Evolutionary conservation across 2,888 invertebrate genomes (phyloP), one percentile per base, ranked within the genome.

Genomic region (Ophonus ardosiacus): DNA sequence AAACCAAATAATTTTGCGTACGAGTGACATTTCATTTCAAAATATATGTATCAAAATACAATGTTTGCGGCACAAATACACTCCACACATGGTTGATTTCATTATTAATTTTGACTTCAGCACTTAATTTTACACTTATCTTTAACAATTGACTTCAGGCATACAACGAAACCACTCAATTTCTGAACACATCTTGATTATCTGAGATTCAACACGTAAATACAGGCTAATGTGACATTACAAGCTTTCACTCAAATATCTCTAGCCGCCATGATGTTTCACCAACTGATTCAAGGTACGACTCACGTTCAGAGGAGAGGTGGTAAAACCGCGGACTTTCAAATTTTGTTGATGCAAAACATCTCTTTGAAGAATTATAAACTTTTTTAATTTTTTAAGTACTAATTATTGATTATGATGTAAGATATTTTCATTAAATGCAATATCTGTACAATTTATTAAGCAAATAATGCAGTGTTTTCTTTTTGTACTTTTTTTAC

Each of bases 241-340:
- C 87, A 88, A 88, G 89, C 90, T 90, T 90, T 90, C 90, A 89
- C 90, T 88, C 88, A 79, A 87, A 87, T 84, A 85, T 86, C 86
- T 86, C 86, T 86, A 86, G 86, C 87, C 86, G 86, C 87, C 87
- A 86, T 87, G 86, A 86, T 86, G 86, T 51, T 51, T 81, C 68
- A 43, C 61, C 57, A 24, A 78, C 84, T 84, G 84, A 10, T n/a
- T 24, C 5, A 65, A 24, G 74, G 7, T 15, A 51, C 84, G 65
- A 51, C 78, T n/a, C 65, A 78, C 78, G 65, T 84, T 65, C 18
- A 8, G n/a, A 24, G 56, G 15, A 21, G 78, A 57, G 78, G 56
- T 21, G 24, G 78, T 13, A 31, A 21, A 18, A 21, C 18, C 81
- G 81, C 81, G 51, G 21, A 81, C 68, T 81, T 81, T 81, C 68